Conservation (phyloP, 1,140 invertebrate genomes). For the Drosophila persimilis region DNA sequence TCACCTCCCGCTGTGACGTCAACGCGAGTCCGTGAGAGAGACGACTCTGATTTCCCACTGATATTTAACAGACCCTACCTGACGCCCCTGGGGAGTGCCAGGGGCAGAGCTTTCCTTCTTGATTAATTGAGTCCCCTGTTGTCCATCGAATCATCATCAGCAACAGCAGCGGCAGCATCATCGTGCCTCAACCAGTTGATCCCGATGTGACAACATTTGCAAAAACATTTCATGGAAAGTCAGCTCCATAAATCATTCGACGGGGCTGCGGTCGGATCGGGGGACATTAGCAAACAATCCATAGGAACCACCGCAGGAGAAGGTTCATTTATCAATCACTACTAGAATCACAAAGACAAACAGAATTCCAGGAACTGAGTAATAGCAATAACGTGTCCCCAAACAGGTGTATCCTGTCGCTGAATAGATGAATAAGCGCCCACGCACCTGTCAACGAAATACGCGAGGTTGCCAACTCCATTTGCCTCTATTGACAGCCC, state of each 20-base stretch:
- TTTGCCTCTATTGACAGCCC: constrained; percentile 53
- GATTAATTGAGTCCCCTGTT: constrained; percentile 17
- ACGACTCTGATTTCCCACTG: not conserved
- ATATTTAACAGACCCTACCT: constrained; percentile 5
- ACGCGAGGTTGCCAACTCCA: constrained; percentile 6
- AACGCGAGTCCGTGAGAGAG: too few species aligned
- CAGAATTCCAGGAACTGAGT: constrained; percentile 19
- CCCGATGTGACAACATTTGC: constrained; percentile 28
- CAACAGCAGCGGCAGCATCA: not conserved
- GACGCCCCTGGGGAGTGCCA: not conserved
- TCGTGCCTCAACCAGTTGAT: constrained; percentile 22
- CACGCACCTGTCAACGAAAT: constrained; percentile 1
- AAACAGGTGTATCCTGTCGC: constrained; percentile 29
- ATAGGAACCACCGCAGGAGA: not conserved
- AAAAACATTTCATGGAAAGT: constrained; percentile 29
- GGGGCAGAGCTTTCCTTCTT: constrained; percentile 20
- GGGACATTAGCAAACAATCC: constrained; percentile 21
- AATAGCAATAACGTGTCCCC: constrained; percentile 13
- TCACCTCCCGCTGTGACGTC: not conserved
- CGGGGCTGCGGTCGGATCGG: not conserved
- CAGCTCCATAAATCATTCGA: constrained; percentile 36
- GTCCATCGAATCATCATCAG: constrained; percentile 25
- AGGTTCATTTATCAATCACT: constrained; percentile 34
- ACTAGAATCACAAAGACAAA: not conserved
- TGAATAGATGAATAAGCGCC: constrained; percentile 6